A percentile compares a stretch with the other conserved stretches of the same genome.
Conservation (phyloP, 2,888 invertebrate species). For the Caenorhabditis uteleia region DNA sequence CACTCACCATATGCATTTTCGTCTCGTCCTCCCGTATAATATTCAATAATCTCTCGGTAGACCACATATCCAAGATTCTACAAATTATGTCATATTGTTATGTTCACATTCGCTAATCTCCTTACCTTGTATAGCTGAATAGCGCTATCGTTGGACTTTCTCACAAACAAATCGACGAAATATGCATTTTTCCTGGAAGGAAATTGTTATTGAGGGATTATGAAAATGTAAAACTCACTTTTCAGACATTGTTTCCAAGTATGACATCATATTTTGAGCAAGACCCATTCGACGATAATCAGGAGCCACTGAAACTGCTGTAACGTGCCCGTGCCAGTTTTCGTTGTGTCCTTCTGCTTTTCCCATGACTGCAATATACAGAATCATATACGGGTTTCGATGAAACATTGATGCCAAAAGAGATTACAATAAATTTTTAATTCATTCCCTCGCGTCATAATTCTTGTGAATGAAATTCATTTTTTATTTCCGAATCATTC, state of each 20-base stretch:
- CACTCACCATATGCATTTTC: constrained; percentile 92
- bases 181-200: constrained; percentile 86
- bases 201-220: background rate
- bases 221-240: constrained; percentile 72
- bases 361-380: constrained; percentile 90
- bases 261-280: constrained; percentile 90
- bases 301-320: constrained; percentile 93
- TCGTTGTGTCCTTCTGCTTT: constrained; percentile 95
- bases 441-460: no score
- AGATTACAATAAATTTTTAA: no score
- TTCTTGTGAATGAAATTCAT: no score
- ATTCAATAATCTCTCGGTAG: constrained; percentile 92
- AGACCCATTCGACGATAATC: constrained; percentile 85
- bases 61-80: constrained; percentile 82
- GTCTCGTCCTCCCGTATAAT: constrained; percentile 95
- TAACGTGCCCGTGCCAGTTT: constrained; percentile 99
- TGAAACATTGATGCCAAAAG: no score
- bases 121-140: constrained; percentile 93
- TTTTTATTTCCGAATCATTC: background rate
- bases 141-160: constrained; percentile 95
- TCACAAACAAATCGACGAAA: constrained; percentile 96
- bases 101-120: background rate
- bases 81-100: background rate
- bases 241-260: constrained; percentile 93
- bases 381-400: no score